Evolutionary conservation across 2,797 vertebrate species (phyloP).

Genomic region (Enteromius trimaculatus): DNA sequence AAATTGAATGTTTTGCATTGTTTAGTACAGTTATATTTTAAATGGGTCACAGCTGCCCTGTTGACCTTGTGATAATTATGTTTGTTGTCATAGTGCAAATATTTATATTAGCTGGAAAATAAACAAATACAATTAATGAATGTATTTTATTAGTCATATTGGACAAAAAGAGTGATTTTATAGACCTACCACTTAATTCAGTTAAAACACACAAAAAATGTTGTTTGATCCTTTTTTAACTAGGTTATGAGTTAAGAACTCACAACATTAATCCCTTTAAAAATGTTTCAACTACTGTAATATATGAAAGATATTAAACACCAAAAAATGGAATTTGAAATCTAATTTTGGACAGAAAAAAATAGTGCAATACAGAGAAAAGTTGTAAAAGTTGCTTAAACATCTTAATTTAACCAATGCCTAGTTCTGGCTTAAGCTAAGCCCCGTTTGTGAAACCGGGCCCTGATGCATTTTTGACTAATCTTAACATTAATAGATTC

Average conservation of each 20-base stretch:
- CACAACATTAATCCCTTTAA: background rate
- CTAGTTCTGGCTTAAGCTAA: too few relatives aligned
- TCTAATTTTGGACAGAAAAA: background rate
- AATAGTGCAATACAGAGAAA: background rate
- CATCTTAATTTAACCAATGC: too few relatives aligned
- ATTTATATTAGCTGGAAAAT: background rate
- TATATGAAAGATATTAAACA: background rate
- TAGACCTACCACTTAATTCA: background rate
- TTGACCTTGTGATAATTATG: background rate
- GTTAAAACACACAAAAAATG: background rate
- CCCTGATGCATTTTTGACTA: background rate
- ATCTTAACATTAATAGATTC: background rate
- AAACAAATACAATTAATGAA: background rate
- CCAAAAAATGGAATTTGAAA: background rate
- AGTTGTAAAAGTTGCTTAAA: too few relatives aligned
- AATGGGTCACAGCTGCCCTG: background rate
- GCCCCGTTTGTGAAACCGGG: too few relatives aligned
- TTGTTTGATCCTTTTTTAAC: background rate
- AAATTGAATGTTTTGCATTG: background rate
- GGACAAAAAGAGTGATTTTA: background rate
- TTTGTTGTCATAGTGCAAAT: constrained; percentile 4
- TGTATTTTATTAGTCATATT: background rate
- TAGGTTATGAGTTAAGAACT: background rate
- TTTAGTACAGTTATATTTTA: background rate
- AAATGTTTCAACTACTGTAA: background rate